Evolutionary conservation across 2,797 vertebrate genomes (phyloP), one percentile per base, ranked within the genome.

Genomic region (Dendrocincla fuliginosa): DNA sequence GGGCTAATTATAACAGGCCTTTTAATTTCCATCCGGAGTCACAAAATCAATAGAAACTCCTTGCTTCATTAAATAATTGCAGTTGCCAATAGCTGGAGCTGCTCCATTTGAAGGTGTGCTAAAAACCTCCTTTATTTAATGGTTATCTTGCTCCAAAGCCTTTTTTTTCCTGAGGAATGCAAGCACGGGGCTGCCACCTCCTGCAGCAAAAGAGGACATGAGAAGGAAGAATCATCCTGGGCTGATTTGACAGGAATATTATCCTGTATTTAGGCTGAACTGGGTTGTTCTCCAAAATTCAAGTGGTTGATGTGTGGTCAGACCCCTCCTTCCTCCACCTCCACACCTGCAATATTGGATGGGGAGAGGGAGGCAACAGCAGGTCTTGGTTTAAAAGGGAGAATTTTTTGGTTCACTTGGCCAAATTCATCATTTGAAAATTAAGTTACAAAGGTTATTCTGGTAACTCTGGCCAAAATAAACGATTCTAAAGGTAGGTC

Each of bases 1-100:
- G 71, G 82, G 75, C 90, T 96, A 96, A 96, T 96, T 97, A 87
- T 76, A 90, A 59, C 35, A 84, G 81, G 84, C 49, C 68, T 89
- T 84, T 77, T 93, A 86, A 95, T 95, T 97, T 91, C 80, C 74
- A 87, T 42, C 76, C 59, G 76, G 73, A 94, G 90, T 89, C 80
- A 95, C 82, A 95, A 96, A 97, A 96, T 97, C 95, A 75, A 94
- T 97, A 81, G 67, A 57, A 87, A 60, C 75, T 76, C 68, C 55
- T 80, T 60, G 71, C 84, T 95, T 95, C 95, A 89, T 97, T 96
- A 97, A 94, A 95, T 95, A 92, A 92, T 89, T 91, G 79, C 49
- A 25, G 49, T 67, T 96, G 89, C 41, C 82, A 52, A 91, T 92
- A 91, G 33, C 73, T 74, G 57, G 77, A 89, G 60, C 52, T 50